Conservation (phyloP, 2,113 vertebrate species). For the Gambusia holbrooki region DNA sequence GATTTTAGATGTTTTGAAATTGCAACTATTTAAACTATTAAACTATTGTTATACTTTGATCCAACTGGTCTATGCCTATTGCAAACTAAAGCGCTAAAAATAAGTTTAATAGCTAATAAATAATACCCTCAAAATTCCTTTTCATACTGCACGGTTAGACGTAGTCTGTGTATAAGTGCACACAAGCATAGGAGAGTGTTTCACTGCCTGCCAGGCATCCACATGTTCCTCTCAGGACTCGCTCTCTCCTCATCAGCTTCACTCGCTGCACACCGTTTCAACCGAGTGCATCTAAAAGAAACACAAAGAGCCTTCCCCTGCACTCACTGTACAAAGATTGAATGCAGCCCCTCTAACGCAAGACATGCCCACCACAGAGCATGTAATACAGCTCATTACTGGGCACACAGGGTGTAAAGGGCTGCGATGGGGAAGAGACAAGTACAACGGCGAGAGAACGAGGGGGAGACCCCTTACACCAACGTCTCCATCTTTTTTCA, state of each 20-base stretch:
- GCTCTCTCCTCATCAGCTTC: conserved; percentile 74
- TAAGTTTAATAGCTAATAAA: not conserved
- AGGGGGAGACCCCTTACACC: conserved; percentile 18
- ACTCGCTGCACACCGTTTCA: conserved; percentile 76
- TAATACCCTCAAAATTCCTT: not conserved
- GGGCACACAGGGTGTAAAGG: conserved; percentile 59
- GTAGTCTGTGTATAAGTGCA: conserved; percentile 47
- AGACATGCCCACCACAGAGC: conserved; percentile 74
- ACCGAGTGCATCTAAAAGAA: conserved; percentile 75
- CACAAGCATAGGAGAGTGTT: conserved; percentile 49
- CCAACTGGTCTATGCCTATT: not conserved
- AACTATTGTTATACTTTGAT: no score
- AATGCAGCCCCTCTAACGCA: conserved; percentile 65
- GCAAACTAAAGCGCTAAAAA: not conserved
- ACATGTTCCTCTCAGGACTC: conserved; percentile 71
- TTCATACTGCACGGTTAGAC: conserved; percentile 23
- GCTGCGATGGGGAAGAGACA: conserved; percentile 66
- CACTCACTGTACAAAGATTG: conserved; percentile 65
- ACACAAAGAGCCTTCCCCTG: conserved; percentile 70
- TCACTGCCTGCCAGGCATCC: conserved; percentile 66
- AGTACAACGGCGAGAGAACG: conserved; percentile 40
- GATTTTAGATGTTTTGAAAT: no score
- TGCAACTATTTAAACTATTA: no score
- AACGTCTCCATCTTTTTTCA: conserved; percentile 68
- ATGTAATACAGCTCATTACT: conserved; percentile 78